Evolutionary conservation across 2,888 invertebrate species (phyloP), one percentile per base, ranked within the genome.

Genomic region (Calameuta pallipes): DNA sequence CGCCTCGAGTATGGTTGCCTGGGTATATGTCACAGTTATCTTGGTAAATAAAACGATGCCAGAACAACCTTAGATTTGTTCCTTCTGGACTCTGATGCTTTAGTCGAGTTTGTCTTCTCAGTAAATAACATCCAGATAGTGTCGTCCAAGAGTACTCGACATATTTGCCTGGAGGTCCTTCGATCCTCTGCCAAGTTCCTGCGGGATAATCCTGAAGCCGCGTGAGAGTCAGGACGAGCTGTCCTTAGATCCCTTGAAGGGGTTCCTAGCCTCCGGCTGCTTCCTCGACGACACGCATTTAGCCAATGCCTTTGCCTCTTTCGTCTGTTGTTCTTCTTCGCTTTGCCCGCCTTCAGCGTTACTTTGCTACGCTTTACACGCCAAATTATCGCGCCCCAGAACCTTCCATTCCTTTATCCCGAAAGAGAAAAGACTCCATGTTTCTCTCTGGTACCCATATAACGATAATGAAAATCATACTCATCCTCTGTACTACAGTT

Each of bases 141-240:
- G 13, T 12, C 31, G 71, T 31, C 71, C 71, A 31, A 71, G 31
- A 31, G 34, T 71, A 34, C 33, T 71, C 31, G 71, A 71, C 33
- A 71, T 71, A 79, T 79, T 74, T 75, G 76, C 15, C 31, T 56
- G 71, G 23, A 71, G 13, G 33, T 12, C 71, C 71, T 74, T 74
- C 75, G 75, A 74, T 71, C 30, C 31, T 31, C 76, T 35, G 68
- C 33, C 69, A 79, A 76, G 68, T 69, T 82, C 80, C 80, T 75
- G 31, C 79, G 79, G 84, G 83, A 85, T 86, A 85, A 85, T 83
- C 77, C 76, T 70, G 77, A 81, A 84, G 84, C 83, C 83, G 69
- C 82, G 83, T 83, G 85, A 73, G 85, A 86, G 80, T 76, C 82
- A 6, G 56, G 74, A 74, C 75, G 76, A 79, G 79, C 75, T 80